Evolutionary conservation across 2,797 vertebrate species (phyloP), one percentile per base, ranked within the genome.

Genomic region (Peromyscus eremicus): DNA sequence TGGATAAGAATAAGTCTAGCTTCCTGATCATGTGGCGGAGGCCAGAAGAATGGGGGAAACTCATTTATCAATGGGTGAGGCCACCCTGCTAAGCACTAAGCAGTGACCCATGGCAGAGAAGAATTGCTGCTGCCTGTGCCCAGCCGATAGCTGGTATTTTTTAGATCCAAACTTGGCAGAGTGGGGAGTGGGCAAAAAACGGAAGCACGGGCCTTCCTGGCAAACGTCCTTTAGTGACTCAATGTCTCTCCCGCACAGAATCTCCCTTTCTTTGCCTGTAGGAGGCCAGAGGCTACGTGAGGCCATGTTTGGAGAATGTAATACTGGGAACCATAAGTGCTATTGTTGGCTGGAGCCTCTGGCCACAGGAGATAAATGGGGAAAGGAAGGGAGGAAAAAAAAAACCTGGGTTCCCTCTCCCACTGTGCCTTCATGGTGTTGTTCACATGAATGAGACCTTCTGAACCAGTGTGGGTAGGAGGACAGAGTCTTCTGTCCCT

Each of bases 21-120:
- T 99, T 99, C 98, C 98, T 99, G 98, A 99, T 99, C 98, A 99
- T 99, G 99, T 99, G 99, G 99, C 99, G 99, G 98, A 99, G 99
- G 97, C 99, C 99, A 0, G 99, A 99, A 98, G 99, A 99, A 81
- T 99, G 99, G 99, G 99, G 99, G 25, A 99, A 99, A 97, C 98
- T 99, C 97, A 99, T 99, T 98, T 99, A 99, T 97, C 99, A 99
- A 95, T 99, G 99, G 99, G 99, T 99, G 98, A 99, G 99, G 90
- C 81, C 76, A 43, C 84, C 68, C 37, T 89, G 25, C 66, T 37
- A 52, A 87, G 46, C 76, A 37, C 76, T 84, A 46, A 84, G 71
- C 75, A 88, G 0, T 82, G 84, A 92, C 76, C 70, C 88, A 55
- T 94, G 64, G 81, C 55, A 92, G 68, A 92, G n/a, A 68, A 83